Evolutionary conservation across 2,797 vertebrate genomes (phyloP).

Genomic region (Eulemur rubriventer): DNA sequence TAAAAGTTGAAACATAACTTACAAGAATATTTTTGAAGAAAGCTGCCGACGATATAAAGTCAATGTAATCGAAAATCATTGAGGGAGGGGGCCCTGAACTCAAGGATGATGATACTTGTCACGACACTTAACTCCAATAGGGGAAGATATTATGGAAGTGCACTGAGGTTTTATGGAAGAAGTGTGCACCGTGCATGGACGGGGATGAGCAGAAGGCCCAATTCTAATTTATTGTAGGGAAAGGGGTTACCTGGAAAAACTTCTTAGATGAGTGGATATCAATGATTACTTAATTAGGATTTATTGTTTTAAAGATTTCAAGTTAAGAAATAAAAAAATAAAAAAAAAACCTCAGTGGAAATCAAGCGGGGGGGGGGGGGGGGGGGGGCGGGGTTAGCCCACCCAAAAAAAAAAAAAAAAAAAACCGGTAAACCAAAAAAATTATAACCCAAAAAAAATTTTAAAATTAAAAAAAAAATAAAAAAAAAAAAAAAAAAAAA

Average conservation of each 20-base stretch:
- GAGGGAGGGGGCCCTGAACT: not conserved
- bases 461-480: too few species aligned
- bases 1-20: not conserved
- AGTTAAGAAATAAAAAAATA: not conserved
- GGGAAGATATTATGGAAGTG: not conserved
- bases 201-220: not conserved
- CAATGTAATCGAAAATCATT: not conserved
- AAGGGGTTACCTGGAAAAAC: not conserved
- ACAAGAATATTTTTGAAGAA: not conserved
- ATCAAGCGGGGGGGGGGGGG: too few species aligned
- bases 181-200: rapidly evolving
- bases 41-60: not conserved
- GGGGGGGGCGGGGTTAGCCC: too few species aligned
- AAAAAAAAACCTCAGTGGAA: too few species aligned
- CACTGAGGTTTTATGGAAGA: not conserved
- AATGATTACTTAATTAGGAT: not conserved
- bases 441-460: too few species aligned
- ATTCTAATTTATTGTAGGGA: not conserved
- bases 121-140: not conserved
- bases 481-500: too few species aligned
- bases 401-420: too few species aligned
- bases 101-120: not conserved
- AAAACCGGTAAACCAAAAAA: too few species aligned
- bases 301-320: conserved; percentile 7
- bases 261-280: not conserved